Percentiles rank a stretch among this genome's conserved stretches.
Conservation (phyloP, 2,797 vertebrate species). For the Oophaga sylvatica region DNA sequence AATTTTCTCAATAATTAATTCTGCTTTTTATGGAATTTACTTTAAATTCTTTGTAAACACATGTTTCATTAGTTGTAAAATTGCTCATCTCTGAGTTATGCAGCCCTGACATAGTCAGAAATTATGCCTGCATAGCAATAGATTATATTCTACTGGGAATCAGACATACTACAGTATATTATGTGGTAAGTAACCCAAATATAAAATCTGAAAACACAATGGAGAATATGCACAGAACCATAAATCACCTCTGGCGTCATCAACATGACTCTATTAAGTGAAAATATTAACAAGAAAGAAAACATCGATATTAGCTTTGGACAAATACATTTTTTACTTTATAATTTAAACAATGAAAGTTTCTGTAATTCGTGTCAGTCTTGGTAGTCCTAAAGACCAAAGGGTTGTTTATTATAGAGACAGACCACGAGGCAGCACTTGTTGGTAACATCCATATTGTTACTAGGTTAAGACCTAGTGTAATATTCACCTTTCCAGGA, state of each 20-base stretch:
- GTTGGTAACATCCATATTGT: too few relatives aligned
- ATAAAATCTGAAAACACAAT: background rate
- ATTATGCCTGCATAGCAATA: slow-evolving; percentile 4
- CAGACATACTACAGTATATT: slow-evolving; percentile 10
- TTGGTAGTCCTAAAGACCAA: background rate
- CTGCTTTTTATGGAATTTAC: background rate
- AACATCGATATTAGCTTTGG: background rate
- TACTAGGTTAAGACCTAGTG: too few relatives aligned
- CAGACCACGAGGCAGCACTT: background rate
- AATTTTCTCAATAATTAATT: background rate
- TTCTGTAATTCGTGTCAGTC: background rate
- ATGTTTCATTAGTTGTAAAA: background rate
- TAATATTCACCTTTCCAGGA: too few relatives aligned
- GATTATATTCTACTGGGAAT: slow-evolving; percentile 11
- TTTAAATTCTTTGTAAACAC: background rate
- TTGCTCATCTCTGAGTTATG: slow-evolving; percentile 8
- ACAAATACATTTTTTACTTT: background rate
- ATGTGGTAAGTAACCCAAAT: slow-evolving; percentile 31
- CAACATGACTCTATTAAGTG: background rate
- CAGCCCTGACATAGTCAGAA: background rate
- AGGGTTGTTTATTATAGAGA: background rate
- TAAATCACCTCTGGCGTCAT: slow-evolving; percentile 25
- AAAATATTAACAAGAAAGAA: background rate
- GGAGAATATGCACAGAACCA: background rate
- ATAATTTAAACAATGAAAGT: background rate